These are phyloP conservation scores for Rhogogaster chlorosoma DNA, from an alignment of 2,888 invertebrate species.

Conservation along the genomic window DNA sequence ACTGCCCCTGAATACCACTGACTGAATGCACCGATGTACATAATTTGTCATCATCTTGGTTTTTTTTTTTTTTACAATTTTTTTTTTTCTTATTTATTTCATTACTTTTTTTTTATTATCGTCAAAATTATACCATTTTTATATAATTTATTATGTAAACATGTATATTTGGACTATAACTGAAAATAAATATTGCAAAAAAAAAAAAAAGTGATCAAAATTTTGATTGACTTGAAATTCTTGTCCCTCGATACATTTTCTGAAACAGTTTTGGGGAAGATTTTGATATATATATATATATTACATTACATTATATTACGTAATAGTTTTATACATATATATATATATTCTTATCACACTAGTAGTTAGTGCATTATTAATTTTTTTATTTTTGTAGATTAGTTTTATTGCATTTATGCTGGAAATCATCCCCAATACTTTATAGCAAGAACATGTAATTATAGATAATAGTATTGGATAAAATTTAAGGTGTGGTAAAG, in stretches of 20 bases:
- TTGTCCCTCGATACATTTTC: slow-evolving; percentile 73
- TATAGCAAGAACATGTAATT: slow-evolving; percentile 55
- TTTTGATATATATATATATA: slow-evolving; percentile 58
- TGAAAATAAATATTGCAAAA: slow-evolving; percentile 76
- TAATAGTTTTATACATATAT: slow-evolving; percentile 31
- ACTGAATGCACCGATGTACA: slow-evolving; percentile 75
- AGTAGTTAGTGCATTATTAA: slow-evolving; percentile 53
- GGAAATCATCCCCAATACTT: slow-evolving; percentile 76
- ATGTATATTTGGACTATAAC: slow-evolving; percentile 76
- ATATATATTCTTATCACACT: slow-evolving; percentile 17
- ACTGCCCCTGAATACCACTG: slow-evolving; percentile 60
- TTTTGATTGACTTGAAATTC: slow-evolving; percentile 70
- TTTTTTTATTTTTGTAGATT: slow-evolving; percentile 55
- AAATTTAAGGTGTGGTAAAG: background rate
- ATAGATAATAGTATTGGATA: slow-evolving; percentile 38
- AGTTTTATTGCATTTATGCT: slow-evolving; percentile 53
- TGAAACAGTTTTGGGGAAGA: slow-evolving; percentile 77
- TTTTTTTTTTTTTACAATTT: slow-evolving; percentile 18
- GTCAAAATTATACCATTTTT: slow-evolving; percentile 76
- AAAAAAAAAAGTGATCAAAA: slow-evolving; percentile 69
- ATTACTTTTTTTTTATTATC: slow-evolving; percentile 58
- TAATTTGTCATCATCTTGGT: slow-evolving; percentile 57
- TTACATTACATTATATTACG: background rate
- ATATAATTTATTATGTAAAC: slow-evolving; percentile 77
- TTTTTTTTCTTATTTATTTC: no score